Evolutionary conservation across 2,888 invertebrate genomes (phyloP).

Genomic region (Protophormia terraenovae): DNA sequence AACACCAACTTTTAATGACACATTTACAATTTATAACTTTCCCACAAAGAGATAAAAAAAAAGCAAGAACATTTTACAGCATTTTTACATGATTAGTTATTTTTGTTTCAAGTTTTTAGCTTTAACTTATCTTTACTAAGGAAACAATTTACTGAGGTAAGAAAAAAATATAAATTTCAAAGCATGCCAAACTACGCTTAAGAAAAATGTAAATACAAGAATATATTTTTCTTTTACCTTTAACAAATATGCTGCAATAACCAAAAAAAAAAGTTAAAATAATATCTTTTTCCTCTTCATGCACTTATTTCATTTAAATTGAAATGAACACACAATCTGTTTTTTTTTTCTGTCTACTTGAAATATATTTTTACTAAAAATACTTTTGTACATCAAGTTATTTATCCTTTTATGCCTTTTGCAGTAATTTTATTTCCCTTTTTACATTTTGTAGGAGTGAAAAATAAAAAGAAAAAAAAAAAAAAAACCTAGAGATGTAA

Average conservation of each 20-base stretch:
- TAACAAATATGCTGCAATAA: neutral
- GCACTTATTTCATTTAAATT: conserved; percentile 1
- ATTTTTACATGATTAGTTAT: neutral
- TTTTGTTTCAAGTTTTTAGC: neutral
- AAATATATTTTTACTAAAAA: neutral
- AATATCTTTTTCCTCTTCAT: neutral
- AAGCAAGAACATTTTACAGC: too few species aligned
- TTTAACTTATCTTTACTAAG: neutral
- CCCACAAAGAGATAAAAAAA: neutral
- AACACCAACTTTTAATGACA: neutral
- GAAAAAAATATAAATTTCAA: neutral
- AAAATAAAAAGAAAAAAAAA: neutral
- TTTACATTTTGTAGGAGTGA: neutral
- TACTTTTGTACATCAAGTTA: conserved; percentile 8
- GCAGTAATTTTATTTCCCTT: neutral
- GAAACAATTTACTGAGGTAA: neutral
- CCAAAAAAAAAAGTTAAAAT: neutral
- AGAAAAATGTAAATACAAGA: neutral
- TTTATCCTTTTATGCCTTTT: neutral
- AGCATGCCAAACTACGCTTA: neutral
- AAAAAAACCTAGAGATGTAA: too few species aligned
- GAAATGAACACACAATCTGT: neutral
- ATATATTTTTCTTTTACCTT: neutral
- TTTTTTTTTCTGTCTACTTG: neutral
- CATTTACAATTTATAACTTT: neutral